Evolutionary conservation across 2,113 vertebrate species (phyloP).

Genomic region (Motacilla alba): DNA sequence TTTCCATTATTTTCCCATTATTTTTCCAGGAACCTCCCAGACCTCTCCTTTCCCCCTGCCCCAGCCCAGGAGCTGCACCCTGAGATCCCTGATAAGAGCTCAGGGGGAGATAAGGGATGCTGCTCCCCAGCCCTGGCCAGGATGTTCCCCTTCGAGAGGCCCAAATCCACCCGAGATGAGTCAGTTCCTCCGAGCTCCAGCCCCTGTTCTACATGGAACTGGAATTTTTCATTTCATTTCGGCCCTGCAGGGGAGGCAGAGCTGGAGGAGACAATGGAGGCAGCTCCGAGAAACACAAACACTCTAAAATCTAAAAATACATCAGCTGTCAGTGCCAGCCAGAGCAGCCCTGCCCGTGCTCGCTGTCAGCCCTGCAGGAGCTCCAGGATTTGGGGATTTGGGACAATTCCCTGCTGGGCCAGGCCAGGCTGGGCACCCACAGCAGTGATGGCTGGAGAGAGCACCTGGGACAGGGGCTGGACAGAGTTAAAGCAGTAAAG

Average conservation of each 20-base stretch:
- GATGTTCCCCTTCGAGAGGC: not conserved
- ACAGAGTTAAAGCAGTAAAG: not conserved
- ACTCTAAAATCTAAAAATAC: slow-evolving; percentile 39
- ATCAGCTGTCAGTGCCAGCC: not conserved
- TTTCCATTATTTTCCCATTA: not conserved
- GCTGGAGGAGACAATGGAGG: slow-evolving; percentile 50
- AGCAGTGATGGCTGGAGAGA: not conserved
- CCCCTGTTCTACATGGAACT: slow-evolving; percentile 7
- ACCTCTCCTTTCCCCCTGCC: too few relatives aligned
- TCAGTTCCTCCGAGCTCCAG: slow-evolving; percentile 45
- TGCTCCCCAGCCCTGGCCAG: not conserved
- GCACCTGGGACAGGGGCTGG: not conserved
- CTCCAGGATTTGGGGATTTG: not conserved
- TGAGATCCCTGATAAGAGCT: not conserved
- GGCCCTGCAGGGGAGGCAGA: slow-evolving; percentile 41
- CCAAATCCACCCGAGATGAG: slow-evolving; percentile 15
- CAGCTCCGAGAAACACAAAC: slow-evolving; percentile 12
- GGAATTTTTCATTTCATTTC: not conserved
- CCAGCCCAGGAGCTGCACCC: not conserved
- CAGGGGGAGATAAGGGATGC: not conserved
- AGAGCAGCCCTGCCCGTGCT: not conserved
- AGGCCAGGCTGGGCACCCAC: not conserved
- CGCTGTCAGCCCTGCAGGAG: not conserved
- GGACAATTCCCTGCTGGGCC: not conserved
- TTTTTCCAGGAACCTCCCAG: not conserved